Percentiles rank a stretch among this genome's conserved stretches.
Conservation (phyloP, 2,113 vertebrate species). For the Desmodus rotundus region DNA sequence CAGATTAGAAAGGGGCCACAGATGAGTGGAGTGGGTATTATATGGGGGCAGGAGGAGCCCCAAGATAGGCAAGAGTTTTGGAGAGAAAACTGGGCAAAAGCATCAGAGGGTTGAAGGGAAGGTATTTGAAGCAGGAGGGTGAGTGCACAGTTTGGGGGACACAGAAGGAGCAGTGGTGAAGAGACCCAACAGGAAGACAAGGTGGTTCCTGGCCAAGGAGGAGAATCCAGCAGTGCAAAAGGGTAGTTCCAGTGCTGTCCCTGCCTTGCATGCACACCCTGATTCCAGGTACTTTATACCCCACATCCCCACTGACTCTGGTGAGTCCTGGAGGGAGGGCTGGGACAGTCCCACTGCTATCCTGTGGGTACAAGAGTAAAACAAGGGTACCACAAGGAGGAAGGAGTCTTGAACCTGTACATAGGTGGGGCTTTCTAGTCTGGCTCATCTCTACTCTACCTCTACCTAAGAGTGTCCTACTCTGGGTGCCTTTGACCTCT, state of each 20-base stretch:
- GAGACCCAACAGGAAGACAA: neutral
- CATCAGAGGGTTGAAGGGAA: neutral
- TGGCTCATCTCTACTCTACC: neutral
- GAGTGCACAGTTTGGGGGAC: neutral
- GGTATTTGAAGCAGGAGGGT: neutral
- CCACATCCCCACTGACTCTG: too few species aligned
- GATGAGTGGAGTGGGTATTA: neutral
- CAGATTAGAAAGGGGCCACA: neutral
- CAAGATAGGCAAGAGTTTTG: neutral
- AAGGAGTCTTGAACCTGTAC: neutral
- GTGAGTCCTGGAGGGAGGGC: neutral
- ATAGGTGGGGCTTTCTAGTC: neutral
- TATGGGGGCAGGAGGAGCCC: too few species aligned
- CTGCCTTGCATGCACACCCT: rapidly evolving
- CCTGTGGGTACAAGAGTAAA: neutral
- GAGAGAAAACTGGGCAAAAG: neutral
- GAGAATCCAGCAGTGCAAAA: neutral
- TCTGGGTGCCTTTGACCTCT: neutral
- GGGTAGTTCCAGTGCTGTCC: neutral
- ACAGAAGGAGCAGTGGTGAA: neutral
- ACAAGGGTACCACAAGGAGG: neutral
- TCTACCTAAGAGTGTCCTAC: neutral
- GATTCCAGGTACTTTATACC: neutral
- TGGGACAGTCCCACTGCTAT: neutral
- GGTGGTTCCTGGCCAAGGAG: neutral